Percentiles rank a stretch among this genome's conserved stretches.
Evolutionary conservation across 2,797 vertebrate species (phyloP).

Genomic region (Sebastes taczanowskii): DNA sequence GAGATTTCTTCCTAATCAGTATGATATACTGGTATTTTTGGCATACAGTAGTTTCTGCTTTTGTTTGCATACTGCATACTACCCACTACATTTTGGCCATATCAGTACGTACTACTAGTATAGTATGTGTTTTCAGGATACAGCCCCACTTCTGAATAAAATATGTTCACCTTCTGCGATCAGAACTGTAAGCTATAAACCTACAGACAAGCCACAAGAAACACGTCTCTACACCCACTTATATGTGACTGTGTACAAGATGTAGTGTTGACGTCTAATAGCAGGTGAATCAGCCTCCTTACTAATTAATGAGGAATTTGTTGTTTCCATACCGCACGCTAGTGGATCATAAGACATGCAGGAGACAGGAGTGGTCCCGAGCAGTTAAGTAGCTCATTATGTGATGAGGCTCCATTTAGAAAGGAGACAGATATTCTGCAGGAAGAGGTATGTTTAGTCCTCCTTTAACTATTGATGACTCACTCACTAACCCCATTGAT

Average conservation of each 20-base stretch:
- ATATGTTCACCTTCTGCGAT: background rate
- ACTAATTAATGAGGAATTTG: conserved; percentile 60
- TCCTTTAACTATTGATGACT: conserved; percentile 77
- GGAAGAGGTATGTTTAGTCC: conserved; percentile 69
- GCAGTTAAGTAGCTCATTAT: conserved; percentile 66
- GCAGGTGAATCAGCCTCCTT: conserved; percentile 20
- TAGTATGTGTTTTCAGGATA: no score
- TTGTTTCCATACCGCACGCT: conserved; percentile 48
- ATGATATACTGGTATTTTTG: no score
- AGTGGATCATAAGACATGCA: conserved; percentile 62
- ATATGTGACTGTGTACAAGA: background rate
- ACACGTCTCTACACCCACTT: background rate
- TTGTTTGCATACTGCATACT: no score
- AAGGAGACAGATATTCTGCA: conserved; percentile 50
- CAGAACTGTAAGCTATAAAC: background rate
- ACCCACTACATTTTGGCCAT: fast-evolving
- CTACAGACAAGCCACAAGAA: background rate
- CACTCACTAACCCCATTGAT: conserved; percentile 75
- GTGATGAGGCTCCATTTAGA: conserved; percentile 58
- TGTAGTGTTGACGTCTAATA: conserved; percentile 11
- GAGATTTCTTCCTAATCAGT: no score
- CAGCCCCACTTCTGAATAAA: background rate
- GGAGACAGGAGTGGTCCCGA: conserved; percentile 53
- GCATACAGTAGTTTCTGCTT: no score
- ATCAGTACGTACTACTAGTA: no score